Percentiles rank a stretch among this genome's conserved stretches.
phyloP scores from a whole-genome alignment of 2,797 vertebrate species.

The Mionectes olivaceus region DNA sequence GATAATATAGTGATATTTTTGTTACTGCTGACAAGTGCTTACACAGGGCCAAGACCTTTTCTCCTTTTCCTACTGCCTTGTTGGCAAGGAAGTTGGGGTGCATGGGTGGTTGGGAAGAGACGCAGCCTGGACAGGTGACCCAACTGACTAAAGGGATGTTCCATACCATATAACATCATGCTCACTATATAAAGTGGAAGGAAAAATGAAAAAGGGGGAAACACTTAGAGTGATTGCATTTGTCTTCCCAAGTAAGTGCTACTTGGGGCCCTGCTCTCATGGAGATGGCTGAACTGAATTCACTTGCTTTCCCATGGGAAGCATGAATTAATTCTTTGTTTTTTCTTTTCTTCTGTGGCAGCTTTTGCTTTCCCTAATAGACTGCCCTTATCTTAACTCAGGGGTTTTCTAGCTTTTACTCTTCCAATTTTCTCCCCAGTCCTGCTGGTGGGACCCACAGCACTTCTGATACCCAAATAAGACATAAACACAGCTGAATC shows the following conservation, averaged over 20 bases:
- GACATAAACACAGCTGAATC: background rate
- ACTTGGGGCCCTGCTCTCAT: background rate
- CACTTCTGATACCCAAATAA: accelerated
- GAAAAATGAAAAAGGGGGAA: background rate
- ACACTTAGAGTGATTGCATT: background rate
- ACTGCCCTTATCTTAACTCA: background rate
- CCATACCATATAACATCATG: background rate
- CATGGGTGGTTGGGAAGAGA: background rate
- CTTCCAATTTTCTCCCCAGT: background rate
- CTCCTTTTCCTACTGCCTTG: background rate
- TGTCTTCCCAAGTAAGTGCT: background rate
- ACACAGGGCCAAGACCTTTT: background rate
- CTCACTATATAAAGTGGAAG: background rate
- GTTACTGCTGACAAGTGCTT: background rate
- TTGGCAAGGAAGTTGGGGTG: background rate
- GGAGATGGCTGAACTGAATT: background rate
- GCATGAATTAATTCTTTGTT: background rate
- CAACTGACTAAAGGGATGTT: background rate
- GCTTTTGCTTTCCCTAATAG: background rate
- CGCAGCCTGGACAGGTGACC: background rate
- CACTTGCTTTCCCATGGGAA: background rate
- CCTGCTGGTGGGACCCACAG: background rate
- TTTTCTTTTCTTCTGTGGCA: background rate
- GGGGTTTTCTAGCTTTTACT: background rate
- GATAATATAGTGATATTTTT: background rate